Evolutionary conservation across 2,888 invertebrate species (phyloP), one percentile per base, ranked within the genome.

Genomic region (Pseudanteris insignis): DNA sequence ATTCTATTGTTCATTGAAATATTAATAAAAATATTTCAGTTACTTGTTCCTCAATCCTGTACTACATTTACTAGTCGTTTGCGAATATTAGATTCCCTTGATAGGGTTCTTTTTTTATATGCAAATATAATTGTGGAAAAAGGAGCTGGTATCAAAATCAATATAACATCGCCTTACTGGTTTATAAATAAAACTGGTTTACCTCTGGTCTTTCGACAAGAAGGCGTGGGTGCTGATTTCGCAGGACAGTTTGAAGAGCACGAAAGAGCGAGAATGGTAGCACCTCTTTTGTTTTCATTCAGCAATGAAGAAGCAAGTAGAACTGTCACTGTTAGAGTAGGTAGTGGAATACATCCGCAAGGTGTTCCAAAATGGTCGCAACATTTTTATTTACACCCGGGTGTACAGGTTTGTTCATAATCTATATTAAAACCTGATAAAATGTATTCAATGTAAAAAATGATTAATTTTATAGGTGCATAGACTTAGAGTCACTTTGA

Each of bases 231-330:
- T 7, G 77, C 82, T 14, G 90, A 89, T 71, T 89, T 91, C 63
- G 91, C 92, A 4, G 97, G 96, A 1, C 97, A 97, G 82, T 92
- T 91, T 78, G 89, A 89, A 53, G 98, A 98, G 79, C 94, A 98
- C 79, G 98, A 99, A 83, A 86, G 89, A 69, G 97, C 96, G 7
- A 85, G 96, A 67, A 92, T 94, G 86, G 89, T 95, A 44, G 88
- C 91, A 40, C 98, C 98, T 4, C 84, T 98, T 47, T 86, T 97
- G 71, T 98, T 98, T 82, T 92, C 94, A 43, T 95, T 95, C 81
- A 88, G 92, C 2, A 96, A 96, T 80, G 88, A 89, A 25, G 96
- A 95, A 75, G 91, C 89, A 14, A 89, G 88, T 46, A 89, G 92
- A 41, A 89, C 90, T 2, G 81, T 92, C 7, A 84, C 88, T 29